phyloP scores from a whole-genome alignment of 2,113 vertebrate species.

The Isichthys henryi region DNA sequence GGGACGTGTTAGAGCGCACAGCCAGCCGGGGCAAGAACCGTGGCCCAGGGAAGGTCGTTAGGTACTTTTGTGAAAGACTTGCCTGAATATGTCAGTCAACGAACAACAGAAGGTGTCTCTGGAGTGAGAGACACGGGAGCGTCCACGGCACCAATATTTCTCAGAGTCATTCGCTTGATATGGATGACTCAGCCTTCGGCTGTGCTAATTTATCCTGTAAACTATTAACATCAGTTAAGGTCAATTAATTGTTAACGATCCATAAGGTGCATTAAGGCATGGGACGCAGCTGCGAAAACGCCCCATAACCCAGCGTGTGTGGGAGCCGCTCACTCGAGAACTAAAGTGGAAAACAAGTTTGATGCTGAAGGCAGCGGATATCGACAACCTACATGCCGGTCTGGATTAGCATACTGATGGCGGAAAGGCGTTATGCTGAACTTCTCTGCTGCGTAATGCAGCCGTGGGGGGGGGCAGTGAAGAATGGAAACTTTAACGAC shows the following conservation, averaged over 20 bases:
- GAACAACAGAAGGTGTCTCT: not conserved
- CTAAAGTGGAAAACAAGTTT: not conserved
- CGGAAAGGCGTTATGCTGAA: not conserved
- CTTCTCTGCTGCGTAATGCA: not conserved
- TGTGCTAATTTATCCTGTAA: conserved; percentile 16
- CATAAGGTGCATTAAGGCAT: conserved; percentile 14
- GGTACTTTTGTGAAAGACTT: not conserved
- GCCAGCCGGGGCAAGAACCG: not conserved
- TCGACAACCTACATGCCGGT: not conserved
- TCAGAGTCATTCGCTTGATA: not conserved
- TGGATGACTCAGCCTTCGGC: not conserved
- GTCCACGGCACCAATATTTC: not conserved
- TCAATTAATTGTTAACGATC: conserved; percentile 8
- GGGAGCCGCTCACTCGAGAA: not conserved
- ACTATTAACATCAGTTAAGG: conserved; percentile 8
- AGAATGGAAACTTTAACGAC: not conserved
- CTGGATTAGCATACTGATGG: not conserved
- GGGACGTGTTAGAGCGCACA: not conserved
- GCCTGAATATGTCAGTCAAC: not conserved
- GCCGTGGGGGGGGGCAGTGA: not conserved
- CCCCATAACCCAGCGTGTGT: conserved; percentile 12
- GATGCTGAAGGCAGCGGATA: not conserved
- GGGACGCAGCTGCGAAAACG: conserved; percentile 3
- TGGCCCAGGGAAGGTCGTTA: not conserved
- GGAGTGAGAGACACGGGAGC: not conserved